Evolutionary conservation across 2,113 vertebrate genomes (phyloP).

Genomic region (Otis tarda): DNA sequence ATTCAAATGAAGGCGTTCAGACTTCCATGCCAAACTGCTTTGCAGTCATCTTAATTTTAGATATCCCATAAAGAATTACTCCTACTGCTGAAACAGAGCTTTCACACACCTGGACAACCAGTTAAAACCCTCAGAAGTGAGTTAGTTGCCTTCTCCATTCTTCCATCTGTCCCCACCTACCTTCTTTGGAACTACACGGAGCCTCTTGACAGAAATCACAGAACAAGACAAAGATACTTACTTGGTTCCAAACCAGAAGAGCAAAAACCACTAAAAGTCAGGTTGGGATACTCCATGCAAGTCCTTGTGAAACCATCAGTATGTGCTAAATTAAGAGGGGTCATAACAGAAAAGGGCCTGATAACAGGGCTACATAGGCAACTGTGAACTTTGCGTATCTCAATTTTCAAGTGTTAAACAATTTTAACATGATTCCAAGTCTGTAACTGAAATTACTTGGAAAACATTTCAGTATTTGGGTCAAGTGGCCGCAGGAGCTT

Average conservation of each 20-base stretch:
- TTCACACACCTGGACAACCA: not conserved
- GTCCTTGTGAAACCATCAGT: not conserved
- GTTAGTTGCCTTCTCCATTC: not conserved
- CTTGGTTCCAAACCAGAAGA: not conserved
- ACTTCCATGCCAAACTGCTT: not conserved
- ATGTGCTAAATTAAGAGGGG: not conserved
- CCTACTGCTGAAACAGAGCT: not conserved
- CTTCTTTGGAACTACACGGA: not conserved
- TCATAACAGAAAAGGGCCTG: not conserved
- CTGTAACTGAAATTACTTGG: not conserved
- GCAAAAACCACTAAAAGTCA: not conserved
- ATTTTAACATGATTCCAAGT: not conserved
- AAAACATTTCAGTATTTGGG: not conserved
- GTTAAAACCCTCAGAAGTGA: not conserved
- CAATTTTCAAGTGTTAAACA: not conserved
- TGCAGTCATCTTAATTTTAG: not conserved
- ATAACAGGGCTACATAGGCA: not conserved
- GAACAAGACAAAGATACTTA: not conserved
- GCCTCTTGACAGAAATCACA: not conserved
- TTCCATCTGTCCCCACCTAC: not conserved
- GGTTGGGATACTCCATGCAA: not conserved
- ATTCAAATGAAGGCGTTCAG: not conserved
- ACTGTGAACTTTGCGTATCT: not conserved
- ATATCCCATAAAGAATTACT: not conserved
- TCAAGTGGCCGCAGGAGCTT: not conserved